phyloP scores from a whole-genome alignment of 1,140 invertebrate genomes.

The Archivesica marissinica region DNA sequence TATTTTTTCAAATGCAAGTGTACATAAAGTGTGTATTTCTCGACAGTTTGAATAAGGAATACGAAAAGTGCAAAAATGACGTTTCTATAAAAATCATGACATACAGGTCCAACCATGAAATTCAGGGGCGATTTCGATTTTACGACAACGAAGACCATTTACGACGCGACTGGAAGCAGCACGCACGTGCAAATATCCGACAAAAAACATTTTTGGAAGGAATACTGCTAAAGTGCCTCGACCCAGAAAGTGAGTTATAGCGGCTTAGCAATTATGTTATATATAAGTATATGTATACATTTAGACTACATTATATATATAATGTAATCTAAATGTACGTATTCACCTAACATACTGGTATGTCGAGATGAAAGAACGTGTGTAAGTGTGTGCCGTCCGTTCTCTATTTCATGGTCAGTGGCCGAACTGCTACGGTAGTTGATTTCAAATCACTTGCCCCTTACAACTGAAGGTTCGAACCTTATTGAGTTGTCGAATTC shows the following conservation, averaged over 20 bases:
- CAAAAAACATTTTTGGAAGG: constrained; percentile 54
- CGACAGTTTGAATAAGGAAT: neutral
- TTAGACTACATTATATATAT: too few relatives aligned
- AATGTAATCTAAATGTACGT: too few relatives aligned
- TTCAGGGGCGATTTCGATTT: constrained; percentile 46
- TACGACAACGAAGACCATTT: constrained; percentile 51
- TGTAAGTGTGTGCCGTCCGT: too few relatives aligned
- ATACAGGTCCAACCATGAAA: constrained; percentile 41
- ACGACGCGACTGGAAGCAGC: constrained; percentile 46
- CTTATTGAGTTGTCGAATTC: too few relatives aligned
- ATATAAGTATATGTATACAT: too few relatives aligned
- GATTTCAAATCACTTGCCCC: too few relatives aligned
- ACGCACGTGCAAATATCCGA: constrained; percentile 41
- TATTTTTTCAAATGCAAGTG: neutral
- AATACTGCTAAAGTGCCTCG: constrained; percentile 36
- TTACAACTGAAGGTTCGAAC: too few relatives aligned
- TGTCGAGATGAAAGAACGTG: too few relatives aligned
- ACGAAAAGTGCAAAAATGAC: neutral
- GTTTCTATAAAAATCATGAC: constrained; percentile 47
- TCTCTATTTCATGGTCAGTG: too few relatives aligned
- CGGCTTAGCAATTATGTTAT: too few relatives aligned
- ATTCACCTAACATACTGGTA: too few relatives aligned
- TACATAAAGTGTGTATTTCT: constrained; percentile 20
- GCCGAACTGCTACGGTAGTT: too few relatives aligned
- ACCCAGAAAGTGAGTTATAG: constrained; percentile 53